Base-by-base conservation (phyloP, 1,140 invertebrate species). In the Bombus soroeensis region DNA sequence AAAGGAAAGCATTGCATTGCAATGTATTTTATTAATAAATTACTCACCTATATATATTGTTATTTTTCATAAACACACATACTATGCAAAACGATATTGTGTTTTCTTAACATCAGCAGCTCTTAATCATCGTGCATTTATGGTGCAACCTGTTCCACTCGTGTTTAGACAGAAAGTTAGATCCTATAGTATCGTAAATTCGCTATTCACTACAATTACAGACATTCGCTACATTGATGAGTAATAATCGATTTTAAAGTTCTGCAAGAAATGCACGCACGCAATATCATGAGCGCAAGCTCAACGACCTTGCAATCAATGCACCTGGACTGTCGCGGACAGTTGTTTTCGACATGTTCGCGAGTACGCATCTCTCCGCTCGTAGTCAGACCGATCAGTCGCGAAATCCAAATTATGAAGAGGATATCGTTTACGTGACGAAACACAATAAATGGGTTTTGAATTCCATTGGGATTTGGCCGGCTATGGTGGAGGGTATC, bases 381-480 rank as follows among this genome's bases (percentile, higher is more conserved):
- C 71, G 18, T 5, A 8, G 47, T 8, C 43, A n/a, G 3, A 9
- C 13, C 12, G 47, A 18, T 5, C 3, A 13, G 0, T 41, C 37
- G 62, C 32, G 25, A 5, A 87, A 88, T 43, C 28, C 8, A 18
- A 39, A 37, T 34, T 86, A 89, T n/a, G 43, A 83, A 34, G 41
- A 41, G 22, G 81, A 86, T 28, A 70, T 83, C 28, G 9, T n/a
- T 34, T 39, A 82, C 43, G 57, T 87, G 12, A 70, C 85, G 8
- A 90, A 83, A 13, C 12, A 83, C 9, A 80, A 57, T 37, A 78
- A 41, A 2, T 91, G 83, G 85, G 79, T 90, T 15, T 47, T 85
- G 13, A 71, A 39, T 18, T 76, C 90, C 0, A 28, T 87, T 15
- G 90, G 91, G 0, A 91, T 93, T 13, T 92, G 91, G 92, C 90